Evolutionary conservation across 1,140 invertebrate species (phyloP), one percentile per base, ranked within the genome.

Genomic region (Drosophila grimshawi): DNA sequence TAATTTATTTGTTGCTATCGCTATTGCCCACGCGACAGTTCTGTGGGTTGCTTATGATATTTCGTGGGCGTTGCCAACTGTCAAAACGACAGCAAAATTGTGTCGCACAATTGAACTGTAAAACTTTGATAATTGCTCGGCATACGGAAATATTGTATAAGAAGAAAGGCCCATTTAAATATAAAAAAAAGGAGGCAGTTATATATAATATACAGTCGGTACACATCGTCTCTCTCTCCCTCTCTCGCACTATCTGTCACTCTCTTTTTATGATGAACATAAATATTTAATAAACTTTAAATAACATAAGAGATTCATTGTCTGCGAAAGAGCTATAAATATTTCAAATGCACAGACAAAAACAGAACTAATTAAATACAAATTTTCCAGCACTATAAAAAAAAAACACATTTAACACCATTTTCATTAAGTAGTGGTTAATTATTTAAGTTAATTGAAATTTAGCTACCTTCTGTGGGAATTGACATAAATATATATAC

Each of bases 401-500:
- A n/a, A n/a, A n/a, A n/a, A n/a, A n/a, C n/a, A n/a, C n/a, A n/a
- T n/a, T n/a, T n/a, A n/a, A n/a, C n/a, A n/a, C n/a, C n/a, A n/a
- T n/a, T n/a, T n/a, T n/a, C n/a, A n/a, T n/a, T n/a, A n/a, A n/a
- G n/a, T n/a, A n/a, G n/a, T n/a, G n/a, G n/a, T n/a, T n/a, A n/a
- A n/a, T n/a, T n/a, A n/a, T n/a, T n/a, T n/a, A n/a, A n/a, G n/a
- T n/a, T n/a, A n/a, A n/a, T n/a, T n/a, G n/a, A n/a, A n/a, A n/a
- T n/a, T n/a, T n/a, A n/a, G n/a, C n/a, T n/a, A n/a, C n/a, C n/a
- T n/a, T n/a, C n/a, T n/a, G 60, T 79, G 79, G 81, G 81, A 82
- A 86, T 72, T 86, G 79, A 86, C 75, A 76, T 81, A 64, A 82
- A 78, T 82, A 79, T 88, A 37, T 73, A 76, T 70, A 46, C 43